Evolutionary conservation across 2,888 invertebrate genomes (phyloP), one percentile per base, ranked within the genome.

Genomic region (Aplocera efformata): DNA sequence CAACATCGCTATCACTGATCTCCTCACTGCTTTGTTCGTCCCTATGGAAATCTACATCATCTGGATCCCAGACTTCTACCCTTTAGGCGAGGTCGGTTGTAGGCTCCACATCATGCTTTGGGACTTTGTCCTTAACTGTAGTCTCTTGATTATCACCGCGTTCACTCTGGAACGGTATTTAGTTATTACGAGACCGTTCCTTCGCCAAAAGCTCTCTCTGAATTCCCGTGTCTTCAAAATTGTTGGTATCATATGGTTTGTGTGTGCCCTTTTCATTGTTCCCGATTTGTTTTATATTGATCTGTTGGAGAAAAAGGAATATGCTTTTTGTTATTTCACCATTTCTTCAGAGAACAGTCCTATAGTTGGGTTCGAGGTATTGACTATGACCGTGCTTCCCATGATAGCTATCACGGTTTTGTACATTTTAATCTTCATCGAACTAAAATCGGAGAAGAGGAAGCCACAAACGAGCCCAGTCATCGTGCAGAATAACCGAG

Each of bases 91-190:
- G 67, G 88, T 90, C 1, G 93, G 95, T 38, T 96, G 96, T 76
- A 86, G 93, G 6, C 64, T 94, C 24, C 91, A 91, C 60, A 93
- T 93, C 38, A 90, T 96, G 32, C 90, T 95, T 0, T 93, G 95
- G 38, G 96, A 96, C 72, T 93, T 93, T n/a, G 90, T 94, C 0
- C 92, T 93, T 42, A 94, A 94, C 68, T 94, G 94, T 6, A 95
- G 96, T 3, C 93, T 96, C 0, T 82, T 94, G 13, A 94, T 93
- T 1, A 97, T 97, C 50, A 94, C 95, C 0, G 95, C 96, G 0
- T 96, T 97, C 72, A 96, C 94, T 0, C 90, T 96, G 7, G 97
- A 97, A 74, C 90, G 97, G 23, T 97, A 96, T 71, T 90, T 96
- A 7, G 95, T 95, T 3, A 94, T 96, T 32, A 94, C 94, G 41